Evolutionary conservation across 2,797 vertebrate genomes (phyloP), one percentile per base, ranked within the genome.

Genomic region (Clarias platycephalus): DNA sequence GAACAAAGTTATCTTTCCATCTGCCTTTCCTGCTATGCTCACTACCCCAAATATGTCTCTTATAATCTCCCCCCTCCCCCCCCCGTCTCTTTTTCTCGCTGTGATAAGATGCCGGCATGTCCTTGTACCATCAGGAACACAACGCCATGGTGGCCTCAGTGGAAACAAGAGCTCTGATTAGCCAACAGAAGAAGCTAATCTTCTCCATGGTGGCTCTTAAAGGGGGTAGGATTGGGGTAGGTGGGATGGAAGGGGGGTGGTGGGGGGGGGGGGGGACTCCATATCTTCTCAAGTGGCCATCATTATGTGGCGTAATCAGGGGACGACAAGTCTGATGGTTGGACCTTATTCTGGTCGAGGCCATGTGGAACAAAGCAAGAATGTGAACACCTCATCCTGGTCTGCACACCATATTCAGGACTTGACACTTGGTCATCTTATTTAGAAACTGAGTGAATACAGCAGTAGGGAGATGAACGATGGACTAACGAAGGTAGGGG

Each of bases 291-390:
- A 88, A 86, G 87, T 86, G 81, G 74, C 81, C 74, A 5, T 77
- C 79, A 84, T 88, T 89, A 89, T 86, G 86, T 80, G 75, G 63
- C 20, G 72, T 81, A 72, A 86, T 88, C 87, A 86, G 60, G 26
- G 81, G 76, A 83, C 26, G 77, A 86, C 80, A 66, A 49, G 83
- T 37, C 24, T 85, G 80, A 67, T 24, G 15, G 82, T 63, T 62
- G 64, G 88, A 70, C 85, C 57, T 26, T 53, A 24, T 86, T 83
- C 75, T 85, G 83, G 31, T 57, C 24, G 26, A 16, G 68, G 77
- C 78, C 79, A 76, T 64, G 76, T 83, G 81, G 83, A 86, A 85
- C 62, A 81, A 86, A 88, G 81, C 85, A 74, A 76, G 84, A 78
- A 70, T 72, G 24, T 28, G n/a, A 57, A 76, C 83, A 83, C 53